Conservation (phyloP, 2,888 invertebrate species). For the Pyrrhia umbra region DNA sequence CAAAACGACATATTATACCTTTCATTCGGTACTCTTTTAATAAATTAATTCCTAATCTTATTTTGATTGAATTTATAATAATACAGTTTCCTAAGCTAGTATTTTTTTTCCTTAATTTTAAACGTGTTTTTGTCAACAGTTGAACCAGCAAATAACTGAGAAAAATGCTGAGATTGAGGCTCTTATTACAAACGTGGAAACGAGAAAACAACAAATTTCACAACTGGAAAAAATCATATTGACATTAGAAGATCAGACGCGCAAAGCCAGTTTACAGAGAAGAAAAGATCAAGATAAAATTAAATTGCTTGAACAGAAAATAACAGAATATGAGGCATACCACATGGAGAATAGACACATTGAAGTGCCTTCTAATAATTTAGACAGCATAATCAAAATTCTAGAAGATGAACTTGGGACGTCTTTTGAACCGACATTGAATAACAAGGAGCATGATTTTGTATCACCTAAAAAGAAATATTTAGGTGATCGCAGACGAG, state of each 20-base stretch:
- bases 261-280: slow-evolving; percentile 70
- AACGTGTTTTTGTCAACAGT: slow-evolving; percentile 68
- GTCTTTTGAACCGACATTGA: slow-evolving; percentile 65
- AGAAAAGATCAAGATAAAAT: slow-evolving; percentile 78
- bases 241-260: slow-evolving; percentile 79
- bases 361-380: slow-evolving; percentile 73
- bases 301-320: slow-evolving; percentile 71
- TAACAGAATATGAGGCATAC: slow-evolving; percentile 72
- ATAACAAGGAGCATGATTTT: slow-evolving; percentile 56
- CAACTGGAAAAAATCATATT: slow-evolving; percentile 83
- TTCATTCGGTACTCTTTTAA: no score
- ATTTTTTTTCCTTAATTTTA: no score
- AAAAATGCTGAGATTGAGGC: slow-evolving; percentile 81
- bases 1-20: no score
- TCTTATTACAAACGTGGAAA: slow-evolving; percentile 72
- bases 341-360: slow-evolving; percentile 65
- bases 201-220: slow-evolving; percentile 75
- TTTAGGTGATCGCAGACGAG: slow-evolving; percentile 56
- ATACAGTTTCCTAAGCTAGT: no score
- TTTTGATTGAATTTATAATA: no score
- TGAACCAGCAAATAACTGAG: slow-evolving; percentile 74
- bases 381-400: slow-evolving; percentile 82
- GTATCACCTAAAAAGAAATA: slow-evolving; percentile 55
- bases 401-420: slow-evolving; percentile 82
- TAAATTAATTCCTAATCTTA: no score